Base-by-base conservation (phyloP, 1,140 invertebrate species). In the Ips nitidus region DNA sequence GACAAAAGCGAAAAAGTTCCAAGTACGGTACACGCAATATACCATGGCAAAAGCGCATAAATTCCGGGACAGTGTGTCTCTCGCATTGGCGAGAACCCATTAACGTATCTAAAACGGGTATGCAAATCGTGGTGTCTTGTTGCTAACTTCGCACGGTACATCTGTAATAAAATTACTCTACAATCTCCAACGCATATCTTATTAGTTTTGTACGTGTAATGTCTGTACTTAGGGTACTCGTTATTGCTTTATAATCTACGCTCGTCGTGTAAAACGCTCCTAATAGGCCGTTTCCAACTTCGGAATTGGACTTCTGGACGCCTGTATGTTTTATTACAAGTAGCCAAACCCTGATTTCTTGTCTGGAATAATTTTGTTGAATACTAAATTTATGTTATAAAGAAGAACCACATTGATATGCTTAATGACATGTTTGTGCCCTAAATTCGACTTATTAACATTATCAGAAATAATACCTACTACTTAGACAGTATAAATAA, bases 111-210 rank as follows among this genome's bases (percentile, higher is more conserved):
- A 40, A 62, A 62, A 62, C 59, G 59, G 8, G 59, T 62, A 62
- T 62, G 59, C 59, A 62, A 62, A 62, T 62, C 8, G n/a, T 50
- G 37, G 7, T 47, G 45, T 22, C 45, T 50, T 62, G 59, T 50
- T 62, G 42, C 43, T 39, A 62, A 50, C 59, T 62, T 62, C 59
- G 59, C 59, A 62, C 59, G 59, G 59, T 62, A 62, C 59, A 62
- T 62, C n/a, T 62, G 59, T 62, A 62, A 62, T 62, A 6, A 62
- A 62, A 62, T 62, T 62, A 62, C 59, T 38, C 22, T 62, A 22
- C 41, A 62, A 62, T 62, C 59, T 62, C 8, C 4, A 6, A 37
- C 59, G 43, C 59, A 62, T 62, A 62, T 62, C 59, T 62, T 62
- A 62, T 62, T 62, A 62, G 59, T 62, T 62, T 62, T 62, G 45